Base-by-base conservation (phyloP, 2,888 invertebrate species). In the Camponotus fellah region DNA sequence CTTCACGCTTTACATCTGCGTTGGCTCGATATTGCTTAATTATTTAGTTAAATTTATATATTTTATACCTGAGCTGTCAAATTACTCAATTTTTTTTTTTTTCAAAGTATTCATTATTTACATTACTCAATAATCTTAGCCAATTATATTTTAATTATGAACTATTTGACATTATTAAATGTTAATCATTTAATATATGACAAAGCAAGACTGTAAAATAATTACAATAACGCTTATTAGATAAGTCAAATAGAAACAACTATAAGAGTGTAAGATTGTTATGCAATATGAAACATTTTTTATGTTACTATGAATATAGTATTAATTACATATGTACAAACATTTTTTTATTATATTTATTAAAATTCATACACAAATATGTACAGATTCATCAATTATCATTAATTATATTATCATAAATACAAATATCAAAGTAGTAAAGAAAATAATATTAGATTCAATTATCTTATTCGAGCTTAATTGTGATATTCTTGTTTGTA, bases 261-360 rank as follows among this genome's bases (percentile, higher is more conserved):
- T 26, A 26, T 26, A 26, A 37, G 3, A 26, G 43, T 68, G 32
- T 6, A 53, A 58, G 60, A 69, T 12, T 17, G 32, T 79, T 17
- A 21, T n/a, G 17, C 14, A 21, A 0, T n/a, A 21, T 43, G 6
- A 60, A 71, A 60, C 43, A 69, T 34, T 46, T 64, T 43, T 56
- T 40, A 53, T 3, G 17, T 10, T 53, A 53, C 14, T 66, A 26
- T 56, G 56, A 12, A 12, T 32, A n/a, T 32, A 40, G 43, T 75
- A 60, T 8, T 43, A n/a, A 14, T 49, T 68, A 46, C 14, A 68
- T 6, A 32, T 46, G 32, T 46, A 21, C 10, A 32, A n/a, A 9
- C 10, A 68, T 68, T 49, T 49, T 34, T 21, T 34, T 21, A 53
- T n/a, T 37, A 4, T 65, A 65, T 65, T 40, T 9, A 65, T 65